Base-by-base conservation (phyloP, 2,888 invertebrate species). In the Pteria penguin region DNA sequence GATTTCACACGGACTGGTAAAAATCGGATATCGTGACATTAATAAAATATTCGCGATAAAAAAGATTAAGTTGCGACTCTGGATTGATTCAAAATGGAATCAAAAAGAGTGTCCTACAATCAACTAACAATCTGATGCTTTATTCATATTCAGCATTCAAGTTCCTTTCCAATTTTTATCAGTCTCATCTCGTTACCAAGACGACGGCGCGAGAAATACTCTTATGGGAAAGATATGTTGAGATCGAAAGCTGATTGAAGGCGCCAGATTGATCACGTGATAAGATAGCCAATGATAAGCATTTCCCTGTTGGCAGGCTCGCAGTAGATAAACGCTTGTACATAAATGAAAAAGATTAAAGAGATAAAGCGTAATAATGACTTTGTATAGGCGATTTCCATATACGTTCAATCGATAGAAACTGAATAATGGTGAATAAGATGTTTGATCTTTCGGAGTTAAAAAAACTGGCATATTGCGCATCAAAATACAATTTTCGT, bases 181-280 rank as follows among this genome's bases (percentile, higher is more conserved):
- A 58, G 18, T 33, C 2, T 26, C 66, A 76, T 76, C 76, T 76
- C 60, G 69, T 76, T 76, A 68, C 76, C 71, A 76, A 66, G 76
- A 63, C 57, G 62, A 76, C 72, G 54, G 36, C 62, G 72, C 76
- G 76, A 76, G 69, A 68, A 76, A 76, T 76, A 69, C 72, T 72
- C 76, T 72, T 72, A 62, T 57, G 76, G 76, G 76, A 76, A 54
- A 72, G 76, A 76, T 76, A 76, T 72, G 68, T 45, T 62, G 52
- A 68, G 72, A 72, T 72, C 45, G 62, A 63, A 67, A 45, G n/a
- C 62, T 54, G 76, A 76, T 76, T 72, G 58, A 62, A 67, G 76
- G 76, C 76, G 76, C 76, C 76, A 61, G 72, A 72, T 72, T 57
- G 76, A 76, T 76, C 72, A 76, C 72, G 68, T 72, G 76, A 76